These are phyloP conservation scores for Osmerus eperlanus DNA, from an alignment of 2,113 vertebrate genomes.

Conservation along the genomic window DNA sequence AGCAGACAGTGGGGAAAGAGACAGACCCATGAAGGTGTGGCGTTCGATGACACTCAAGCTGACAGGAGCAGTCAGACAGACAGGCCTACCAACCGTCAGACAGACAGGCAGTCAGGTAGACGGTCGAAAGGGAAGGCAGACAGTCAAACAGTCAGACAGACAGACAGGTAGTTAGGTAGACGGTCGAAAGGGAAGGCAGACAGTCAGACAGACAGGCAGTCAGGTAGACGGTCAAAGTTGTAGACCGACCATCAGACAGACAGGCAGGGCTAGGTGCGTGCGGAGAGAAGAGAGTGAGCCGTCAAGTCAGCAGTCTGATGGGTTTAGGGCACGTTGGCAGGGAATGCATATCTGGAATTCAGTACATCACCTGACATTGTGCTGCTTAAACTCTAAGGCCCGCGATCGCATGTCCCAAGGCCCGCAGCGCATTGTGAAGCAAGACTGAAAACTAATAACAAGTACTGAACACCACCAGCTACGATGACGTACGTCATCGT, in stretches of 20 bases:
- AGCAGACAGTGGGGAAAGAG: not conserved
- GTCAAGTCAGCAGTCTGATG: not conserved
- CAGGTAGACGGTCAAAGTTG: not conserved
- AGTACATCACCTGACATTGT: constrained; percentile 37
- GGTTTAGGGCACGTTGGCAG: not conserved
- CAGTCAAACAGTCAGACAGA: not conserved
- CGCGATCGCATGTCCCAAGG: constrained; percentile 12
- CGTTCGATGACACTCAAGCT: too few species aligned
- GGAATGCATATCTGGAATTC: constrained; percentile 41
- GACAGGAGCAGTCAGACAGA: too few species aligned
- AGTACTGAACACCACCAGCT: not conserved
- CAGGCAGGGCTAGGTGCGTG: not conserved
- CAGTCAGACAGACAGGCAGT: not conserved
- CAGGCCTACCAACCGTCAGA: too few species aligned
- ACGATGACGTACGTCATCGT: not conserved
- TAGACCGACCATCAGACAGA: not conserved
- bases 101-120: too few species aligned
- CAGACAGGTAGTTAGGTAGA: not conserved
- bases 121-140: too few species aligned
- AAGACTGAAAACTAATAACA: not conserved
- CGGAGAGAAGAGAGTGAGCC: not conserved
- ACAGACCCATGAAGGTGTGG: too few species aligned
- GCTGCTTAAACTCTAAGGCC: constrained; percentile 25
- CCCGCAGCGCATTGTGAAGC: constrained; percentile 13
- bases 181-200: too few species aligned